These are phyloP conservation scores for Sebastes steindachneri DNA, from an alignment of 2,797 vertebrate genomes.

Conservation along the genomic window DNA sequence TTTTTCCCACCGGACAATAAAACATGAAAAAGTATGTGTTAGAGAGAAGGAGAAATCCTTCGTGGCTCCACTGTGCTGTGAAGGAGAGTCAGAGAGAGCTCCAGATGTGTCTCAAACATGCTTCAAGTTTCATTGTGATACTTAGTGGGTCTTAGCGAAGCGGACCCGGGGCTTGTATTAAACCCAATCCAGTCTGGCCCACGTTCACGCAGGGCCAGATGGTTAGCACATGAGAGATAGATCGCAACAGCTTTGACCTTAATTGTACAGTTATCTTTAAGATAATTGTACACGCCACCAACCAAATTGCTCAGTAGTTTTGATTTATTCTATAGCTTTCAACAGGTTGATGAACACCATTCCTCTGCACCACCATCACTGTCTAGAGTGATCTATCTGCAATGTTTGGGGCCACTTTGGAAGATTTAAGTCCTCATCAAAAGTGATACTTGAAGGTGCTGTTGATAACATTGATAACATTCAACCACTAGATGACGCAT, in stretches of 20 bases:
- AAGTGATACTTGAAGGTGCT: background rate
- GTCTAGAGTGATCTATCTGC: background rate
- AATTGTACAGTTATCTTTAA: constrained; percentile 32
- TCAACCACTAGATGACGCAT: no score
- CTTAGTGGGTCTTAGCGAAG: constrained; percentile 60
- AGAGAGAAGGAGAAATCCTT: constrained; percentile 58
- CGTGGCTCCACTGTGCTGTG: constrained; percentile 49
- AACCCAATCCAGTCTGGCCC: constrained; percentile 45
- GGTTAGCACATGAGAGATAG: constrained; percentile 48
- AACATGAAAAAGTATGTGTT: constrained; percentile 71
- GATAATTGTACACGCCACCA: constrained; percentile 8
- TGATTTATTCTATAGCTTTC: constrained; percentile 24
- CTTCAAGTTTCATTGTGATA: constrained; percentile 72
- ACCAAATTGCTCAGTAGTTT: background rate
- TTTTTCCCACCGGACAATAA: constrained; percentile 71
- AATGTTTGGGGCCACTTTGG: background rate
- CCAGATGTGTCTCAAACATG: constrained; percentile 78
- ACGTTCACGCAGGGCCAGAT: constrained; percentile 50
- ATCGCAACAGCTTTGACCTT: constrained; percentile 10
- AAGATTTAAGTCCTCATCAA: background rate
- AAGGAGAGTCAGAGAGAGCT: constrained; percentile 48
- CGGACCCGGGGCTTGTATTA: constrained; percentile 52
- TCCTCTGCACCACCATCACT: constrained; percentile 3
- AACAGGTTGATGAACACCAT: background rate
- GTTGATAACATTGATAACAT: no score